These are phyloP conservation scores for Nibea coibor DNA, from an alignment of 2,113 vertebrate species.

Conservation along the genomic window DNA sequence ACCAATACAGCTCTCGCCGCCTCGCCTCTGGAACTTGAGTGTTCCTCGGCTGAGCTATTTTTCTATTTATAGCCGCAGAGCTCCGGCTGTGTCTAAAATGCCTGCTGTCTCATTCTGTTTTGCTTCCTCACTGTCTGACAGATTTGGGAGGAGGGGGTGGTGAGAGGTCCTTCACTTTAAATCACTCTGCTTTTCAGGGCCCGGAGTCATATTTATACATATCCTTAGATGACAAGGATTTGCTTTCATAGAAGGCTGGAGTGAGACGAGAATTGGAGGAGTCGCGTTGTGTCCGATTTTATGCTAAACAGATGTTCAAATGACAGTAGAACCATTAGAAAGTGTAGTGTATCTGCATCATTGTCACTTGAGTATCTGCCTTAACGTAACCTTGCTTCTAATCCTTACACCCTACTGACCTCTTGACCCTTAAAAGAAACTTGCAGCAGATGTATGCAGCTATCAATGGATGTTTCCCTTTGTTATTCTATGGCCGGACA, in stretches of 20 bases:
- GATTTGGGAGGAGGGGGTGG: constrained; percentile 5
- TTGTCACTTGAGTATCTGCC: constrained; percentile 3
- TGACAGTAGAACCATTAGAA: neutral
- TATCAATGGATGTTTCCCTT: neutral
- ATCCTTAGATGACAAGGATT: constrained; percentile 18
- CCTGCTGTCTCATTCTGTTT: constrained; percentile 62
- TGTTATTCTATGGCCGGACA: neutral
- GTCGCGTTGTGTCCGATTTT: constrained; percentile 1
- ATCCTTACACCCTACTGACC: constrained; percentile 30
- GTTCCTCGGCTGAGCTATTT: constrained; percentile 60
- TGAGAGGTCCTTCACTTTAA: constrained; percentile 35
- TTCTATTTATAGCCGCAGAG: constrained; percentile 74
- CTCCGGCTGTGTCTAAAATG: constrained; percentile 49
- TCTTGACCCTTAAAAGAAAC: constrained; percentile 32
- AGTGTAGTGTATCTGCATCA: constrained; percentile 5
- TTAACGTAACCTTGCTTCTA: constrained; percentile 10
- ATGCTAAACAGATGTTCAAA: constrained; percentile 20
- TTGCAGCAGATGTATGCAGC: constrained; percentile 11
- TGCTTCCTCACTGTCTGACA: constrained; percentile 57
- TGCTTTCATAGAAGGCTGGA: constrained; percentile 20
- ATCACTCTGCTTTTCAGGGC: constrained; percentile 40
- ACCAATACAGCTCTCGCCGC: constrained; percentile 13
- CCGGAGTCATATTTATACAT: constrained; percentile 22
- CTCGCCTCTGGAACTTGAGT: constrained; percentile 51
- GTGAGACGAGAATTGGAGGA: neutral